Evolutionary conservation across 2,797 vertebrate species (phyloP), one percentile per base, ranked within the genome.

Genomic region (Argya squamiceps): DNA sequence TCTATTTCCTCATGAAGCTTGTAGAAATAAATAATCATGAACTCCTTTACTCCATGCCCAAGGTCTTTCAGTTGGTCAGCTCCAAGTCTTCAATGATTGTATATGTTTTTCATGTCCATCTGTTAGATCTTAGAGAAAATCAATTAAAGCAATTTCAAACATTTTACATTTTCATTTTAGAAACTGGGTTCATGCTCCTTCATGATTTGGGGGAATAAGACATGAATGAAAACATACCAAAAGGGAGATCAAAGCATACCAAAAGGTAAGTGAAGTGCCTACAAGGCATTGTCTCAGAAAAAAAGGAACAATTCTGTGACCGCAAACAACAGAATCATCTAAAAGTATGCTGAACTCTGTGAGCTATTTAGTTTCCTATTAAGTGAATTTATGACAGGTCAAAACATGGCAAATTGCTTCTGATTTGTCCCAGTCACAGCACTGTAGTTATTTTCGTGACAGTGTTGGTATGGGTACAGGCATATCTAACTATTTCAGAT

Each of bases 341-440:
- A 52, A 60, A 91, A 87, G 5, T 17, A 34, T 82, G 34, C 52
- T 68, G 53, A 68, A 9, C 4, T 58, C 23, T 84, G 24, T 79
- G 63, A 30, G 29, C 55, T 80, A 30, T 87, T 73, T 86, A 29
- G 56, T 89, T 95, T 94, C 70, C 64, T 92, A 37, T 60, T 74
- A 77, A 84, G 53, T 68, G 56, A 76, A 74, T 74, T 80, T 29
- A 63, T 79, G 69, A n/a, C 44, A 53, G 47, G 78, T 87, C 80
- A 77, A 89, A 84, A 49, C 34, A 87, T 1, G 44, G 87, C 30
- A 92, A 89, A 91, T 91, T 91, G 46, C 68, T 92, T 93, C 88
- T 0, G 1, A 70, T 4, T 79, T 49, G 47, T 49, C 84, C 36
- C 63, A 50, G 50, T 89, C 46, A 52, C n/a, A 68, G 15, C 14